Conservation (phyloP, 2,113 vertebrate genomes). For the Mystacornis crossleyi region DNA sequence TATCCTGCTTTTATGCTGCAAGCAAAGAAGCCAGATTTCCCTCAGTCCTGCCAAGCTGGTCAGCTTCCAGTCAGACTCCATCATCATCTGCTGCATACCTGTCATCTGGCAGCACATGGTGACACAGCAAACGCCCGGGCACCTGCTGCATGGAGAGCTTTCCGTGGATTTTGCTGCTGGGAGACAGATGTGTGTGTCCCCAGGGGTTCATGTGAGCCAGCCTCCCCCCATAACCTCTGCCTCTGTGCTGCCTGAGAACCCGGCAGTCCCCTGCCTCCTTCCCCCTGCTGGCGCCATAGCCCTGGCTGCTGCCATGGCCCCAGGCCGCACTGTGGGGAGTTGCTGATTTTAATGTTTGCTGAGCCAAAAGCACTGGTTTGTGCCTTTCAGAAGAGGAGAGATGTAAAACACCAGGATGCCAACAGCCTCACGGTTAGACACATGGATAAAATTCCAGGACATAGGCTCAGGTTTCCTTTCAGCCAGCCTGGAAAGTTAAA, state of each 20-base stretch:
- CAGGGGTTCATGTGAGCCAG: constrained; percentile 17
- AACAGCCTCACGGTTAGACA: not conserved
- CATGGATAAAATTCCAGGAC: not conserved
- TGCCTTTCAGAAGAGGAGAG: not conserved
- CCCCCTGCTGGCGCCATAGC: fast-evolving
- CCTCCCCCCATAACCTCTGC: not conserved
- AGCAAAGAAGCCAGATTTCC: not conserved
- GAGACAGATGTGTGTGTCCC: not conserved
- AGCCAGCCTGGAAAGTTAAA: not conserved
- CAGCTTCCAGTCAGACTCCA: not conserved
- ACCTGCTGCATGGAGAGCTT: not conserved
- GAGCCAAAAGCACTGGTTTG: not conserved
- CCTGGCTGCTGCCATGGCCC: not conserved
- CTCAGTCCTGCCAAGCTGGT: not conserved
- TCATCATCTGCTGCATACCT: not conserved
- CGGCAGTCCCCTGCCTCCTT: not conserved
- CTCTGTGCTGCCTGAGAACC: constrained; percentile 1
- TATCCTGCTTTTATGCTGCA: not conserved
- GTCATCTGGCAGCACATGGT: not conserved
- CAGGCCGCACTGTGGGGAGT: fast-evolving
- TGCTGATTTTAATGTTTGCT: not conserved
- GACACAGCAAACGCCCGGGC: not conserved
- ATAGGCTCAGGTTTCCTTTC: not conserved
- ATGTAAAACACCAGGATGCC: not conserved
- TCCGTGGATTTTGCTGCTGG: not conserved